These are phyloP conservation scores for Diarsia rubi DNA, from an alignment of 2,888 invertebrate species.

Conservation along the genomic window DNA sequence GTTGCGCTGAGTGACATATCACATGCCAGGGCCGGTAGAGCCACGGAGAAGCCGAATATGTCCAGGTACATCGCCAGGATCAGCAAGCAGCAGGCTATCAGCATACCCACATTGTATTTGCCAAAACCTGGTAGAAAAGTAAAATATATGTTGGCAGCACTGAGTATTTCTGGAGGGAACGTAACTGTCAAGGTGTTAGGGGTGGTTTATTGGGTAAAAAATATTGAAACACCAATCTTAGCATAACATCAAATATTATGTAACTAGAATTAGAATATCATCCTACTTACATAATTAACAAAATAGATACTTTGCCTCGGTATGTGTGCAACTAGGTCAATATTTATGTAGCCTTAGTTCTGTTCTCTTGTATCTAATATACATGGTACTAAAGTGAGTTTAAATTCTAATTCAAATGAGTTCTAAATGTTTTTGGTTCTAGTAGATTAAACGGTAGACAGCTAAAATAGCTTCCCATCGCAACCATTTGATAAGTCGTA, in stretches of 20 bases:
- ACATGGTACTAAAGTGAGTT: too few relatives aligned
- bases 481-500: slow-evolving; percentile 9
- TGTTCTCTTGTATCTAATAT: too few relatives aligned
- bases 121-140: slow-evolving; percentile 90
- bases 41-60: slow-evolving; percentile 84
- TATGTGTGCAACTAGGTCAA: too few relatives aligned
- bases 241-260: too few relatives aligned
- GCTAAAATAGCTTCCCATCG: not conserved
- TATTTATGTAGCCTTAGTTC: too few relatives aligned
- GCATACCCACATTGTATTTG: slow-evolving; percentile 91
- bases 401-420: not conserved
- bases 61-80: slow-evolving; percentile 85
- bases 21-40: slow-evolving; percentile 93
- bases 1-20: slow-evolving; percentile 92
- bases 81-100: slow-evolving; percentile 89
- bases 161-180: not conserved
- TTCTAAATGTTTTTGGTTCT: not conserved
- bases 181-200: slow-evolving; percentile 7
- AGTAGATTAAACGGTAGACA: not conserved
- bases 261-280: too few relatives aligned
- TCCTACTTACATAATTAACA: too few relatives aligned
- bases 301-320: too few relatives aligned
- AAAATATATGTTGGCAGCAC: slow-evolving; percentile 13
- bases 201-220: too few relatives aligned
- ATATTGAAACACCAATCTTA: too few relatives aligned